These are phyloP conservation scores for Cephalotes varians DNA, from an alignment of 2,888 invertebrate species.

Conservation along the genomic window DNA sequence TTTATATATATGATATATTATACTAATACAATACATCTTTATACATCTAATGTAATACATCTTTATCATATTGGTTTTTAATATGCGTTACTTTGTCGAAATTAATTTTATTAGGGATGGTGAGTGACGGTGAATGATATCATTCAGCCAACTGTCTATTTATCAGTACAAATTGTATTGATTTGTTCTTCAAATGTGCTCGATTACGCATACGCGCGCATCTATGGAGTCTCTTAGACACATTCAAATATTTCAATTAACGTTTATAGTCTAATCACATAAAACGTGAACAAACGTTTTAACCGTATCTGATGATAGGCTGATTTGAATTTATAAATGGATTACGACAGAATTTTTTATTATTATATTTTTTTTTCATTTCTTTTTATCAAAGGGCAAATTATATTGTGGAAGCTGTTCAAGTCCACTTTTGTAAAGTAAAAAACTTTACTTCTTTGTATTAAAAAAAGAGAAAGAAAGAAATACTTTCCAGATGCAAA, in stretches of 20 bases:
- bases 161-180: slow-evolving; percentile 66
- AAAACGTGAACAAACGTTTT: neutral
- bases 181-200: slow-evolving; percentile 59
- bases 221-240: neutral
- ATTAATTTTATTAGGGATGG: slow-evolving; percentile 3
- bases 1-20: too few species aligned
- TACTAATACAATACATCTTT: too few species aligned
- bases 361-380: neutral
- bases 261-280: neutral
- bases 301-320: neutral
- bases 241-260: neutral
- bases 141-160: slow-evolving; percentile 54
- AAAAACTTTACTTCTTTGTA: neutral
- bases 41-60: too few species aligned
- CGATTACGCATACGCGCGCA: slow-evolving; percentile 39
- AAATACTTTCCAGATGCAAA: neutral
- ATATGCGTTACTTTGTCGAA: neutral
- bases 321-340: neutral
- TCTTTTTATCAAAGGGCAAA: slow-evolving; percentile 2
- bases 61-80: neutral
- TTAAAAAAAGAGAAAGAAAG: neutral
- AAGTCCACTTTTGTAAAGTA: neutral
- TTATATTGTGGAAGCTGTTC: neutral
- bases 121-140: slow-evolving; percentile 45
- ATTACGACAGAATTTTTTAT: slow-evolving; percentile 2